Conservation (phyloP, 2,888 invertebrate genomes). For the Lampropteryx suffumata region DNA sequence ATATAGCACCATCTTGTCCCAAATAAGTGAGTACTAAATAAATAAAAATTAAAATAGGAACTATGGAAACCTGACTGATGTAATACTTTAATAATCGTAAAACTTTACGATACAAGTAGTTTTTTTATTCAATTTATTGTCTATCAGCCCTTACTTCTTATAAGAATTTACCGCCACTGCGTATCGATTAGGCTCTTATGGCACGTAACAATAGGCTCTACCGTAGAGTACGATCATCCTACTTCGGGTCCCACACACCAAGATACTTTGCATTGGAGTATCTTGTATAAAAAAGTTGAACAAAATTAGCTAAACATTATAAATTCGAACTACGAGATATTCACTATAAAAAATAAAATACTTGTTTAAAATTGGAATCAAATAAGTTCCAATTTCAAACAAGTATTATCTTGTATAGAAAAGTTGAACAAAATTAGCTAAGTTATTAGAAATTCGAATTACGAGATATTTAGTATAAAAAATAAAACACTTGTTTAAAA, state of each 20-base stretch:
- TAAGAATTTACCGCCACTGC: constrained; percentile 15
- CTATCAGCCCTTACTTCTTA: background rate
- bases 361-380: too few species aligned
- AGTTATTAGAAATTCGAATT: too few species aligned
- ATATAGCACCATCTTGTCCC: too few species aligned
- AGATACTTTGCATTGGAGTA: background rate
- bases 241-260: constrained; percentile 23
- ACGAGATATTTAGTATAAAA: background rate
- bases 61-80: too few species aligned
- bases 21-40: too few species aligned
- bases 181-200: constrained; percentile 17
- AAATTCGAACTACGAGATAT: too few species aligned
- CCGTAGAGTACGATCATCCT: constrained; percentile 22
- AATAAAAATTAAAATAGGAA: too few species aligned
- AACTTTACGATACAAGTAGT: too few species aligned
- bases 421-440: background rate
- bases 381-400: too few species aligned
- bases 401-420: background rate
- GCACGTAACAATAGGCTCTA: constrained; percentile 17
- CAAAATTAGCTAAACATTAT: background rate
- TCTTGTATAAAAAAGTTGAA: background rate
- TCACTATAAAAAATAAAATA: background rate
- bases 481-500: background rate
- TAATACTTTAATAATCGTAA: too few species aligned
- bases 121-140: too few species aligned